Evolutionary conservation across 2,113 vertebrate species (phyloP).

Genomic region (Hyperopisus bebe): DNA sequence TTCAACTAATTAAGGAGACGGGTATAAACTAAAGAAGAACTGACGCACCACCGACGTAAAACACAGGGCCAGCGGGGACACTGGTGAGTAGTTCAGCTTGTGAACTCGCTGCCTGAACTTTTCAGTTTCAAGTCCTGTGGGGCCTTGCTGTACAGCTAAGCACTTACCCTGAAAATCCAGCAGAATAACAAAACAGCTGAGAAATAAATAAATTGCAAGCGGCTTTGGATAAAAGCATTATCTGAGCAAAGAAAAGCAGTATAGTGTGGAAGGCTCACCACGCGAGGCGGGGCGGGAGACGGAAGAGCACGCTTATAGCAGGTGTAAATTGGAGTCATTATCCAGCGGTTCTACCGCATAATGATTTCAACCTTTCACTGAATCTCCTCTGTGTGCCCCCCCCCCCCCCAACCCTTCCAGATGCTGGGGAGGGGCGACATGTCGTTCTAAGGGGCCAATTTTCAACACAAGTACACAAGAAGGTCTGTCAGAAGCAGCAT

Average conservation of each 20-base stretch:
- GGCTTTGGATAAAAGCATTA: neutral
- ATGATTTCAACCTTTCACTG: neutral
- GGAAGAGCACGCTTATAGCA: neutral
- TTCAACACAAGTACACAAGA: neutral
- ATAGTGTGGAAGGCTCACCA: neutral
- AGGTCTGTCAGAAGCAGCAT: neutral
- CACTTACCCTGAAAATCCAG: neutral
- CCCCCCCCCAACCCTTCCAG: neutral
- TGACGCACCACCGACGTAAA: neutral
- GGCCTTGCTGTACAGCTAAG: neutral
- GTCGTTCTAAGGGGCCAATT: neutral
- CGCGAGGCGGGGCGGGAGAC: neutral
- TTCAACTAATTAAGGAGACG: neutral
- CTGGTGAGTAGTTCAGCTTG: neutral
- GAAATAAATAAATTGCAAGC: conserved; percentile 2
- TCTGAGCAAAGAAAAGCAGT: neutral
- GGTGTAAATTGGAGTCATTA: neutral
- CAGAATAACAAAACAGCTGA: neutral
- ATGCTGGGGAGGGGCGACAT: neutral
- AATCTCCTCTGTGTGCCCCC: neutral
- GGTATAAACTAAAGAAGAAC: neutral
- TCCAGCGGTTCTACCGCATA: neutral
- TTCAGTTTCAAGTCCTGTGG: neutral
- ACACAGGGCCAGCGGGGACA: neutral
- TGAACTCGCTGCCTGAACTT: neutral